Evolutionary conservation across 37 sponge, comb jelly and placozoan genomes (phyloP), one percentile per base, ranked within the genome.

Genomic region (Oopsacas minuta): DNA sequence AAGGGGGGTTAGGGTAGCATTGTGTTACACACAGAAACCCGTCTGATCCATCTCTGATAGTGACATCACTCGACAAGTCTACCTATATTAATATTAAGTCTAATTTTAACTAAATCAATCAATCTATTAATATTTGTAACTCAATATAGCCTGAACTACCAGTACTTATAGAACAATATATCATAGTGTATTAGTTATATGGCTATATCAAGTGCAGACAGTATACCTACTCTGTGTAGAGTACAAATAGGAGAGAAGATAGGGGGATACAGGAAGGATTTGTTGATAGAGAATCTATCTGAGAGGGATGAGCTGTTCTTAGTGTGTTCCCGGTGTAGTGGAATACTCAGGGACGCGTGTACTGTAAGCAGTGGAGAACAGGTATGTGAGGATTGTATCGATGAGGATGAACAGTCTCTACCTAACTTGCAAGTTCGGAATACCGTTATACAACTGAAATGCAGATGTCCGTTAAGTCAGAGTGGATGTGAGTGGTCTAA

Each of bases 1-100:
- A 61, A 34, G 75, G 75, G 30, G 75, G 1, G 75, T 61, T 61
- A 12, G 75, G 75, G 75, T 61, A 61, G 75, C 75, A 61, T 34
- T 61, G 75, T 10, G 75, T 61, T 12, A 61, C 75, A 5, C 75
- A 34, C 1, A 61, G 75, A 61, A 3, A 61, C 22, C 75, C 75
- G 30, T 61, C 75, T n/a, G 75, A 61, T 3, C 75, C 75, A n/a
- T 61, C 75, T n/a, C 75, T 3, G 28, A 61, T 5, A 3, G 75
- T 61, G 75, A 61, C 75, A 34, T 61, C 75, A 61, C 30, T 61
- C 20, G 75, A 61, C 75, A 61, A 12, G 28, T 25, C 75, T 10
- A 61, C 75, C 75, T 61, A 61, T 25, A 32, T 10, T 5, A 12
- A n/a, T n/a, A n/a, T n/a, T n/a, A n/a, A n/a, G n/a, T n/a, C n/a